Evolutionary conservation across 2,113 vertebrate species (phyloP), one percentile per base, ranked within the genome.

Genomic region (Pardalotus punctatus): DNA sequence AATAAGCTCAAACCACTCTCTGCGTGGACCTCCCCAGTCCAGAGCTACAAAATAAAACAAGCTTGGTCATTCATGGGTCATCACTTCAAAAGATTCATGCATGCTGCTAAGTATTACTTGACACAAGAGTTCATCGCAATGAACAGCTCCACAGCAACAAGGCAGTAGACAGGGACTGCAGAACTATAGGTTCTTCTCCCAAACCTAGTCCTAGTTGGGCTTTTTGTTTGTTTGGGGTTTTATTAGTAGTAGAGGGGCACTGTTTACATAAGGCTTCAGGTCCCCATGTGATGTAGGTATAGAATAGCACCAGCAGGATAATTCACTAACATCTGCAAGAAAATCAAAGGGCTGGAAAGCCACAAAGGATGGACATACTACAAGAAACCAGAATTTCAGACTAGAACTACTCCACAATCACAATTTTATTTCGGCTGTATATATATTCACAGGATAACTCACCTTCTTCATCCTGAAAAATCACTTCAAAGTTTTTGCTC

Each of bases 381-480:
- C 11, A 81, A 58, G 50, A 91, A 91, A 83, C 3, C 20, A 81
- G 47, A 82, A 79, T 77, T 91, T 72, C 85, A 66, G 45, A 51
- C 27, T 69, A 53, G 40, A 77, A 77, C 29, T 57, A 73, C 14
- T 86, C 20, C 1, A 5, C 6, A 9, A 9, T 79, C n/a, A 48
- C 24, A n/a, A n/a, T 64, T 88, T 65, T 36, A 31, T 31, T 89
- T 76, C 18, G 31, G 81, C 24, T 28, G 67, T 6, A 60, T 73
- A 29, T 22, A n/a, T 11, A 82, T 16, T 62, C 42, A 73, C 19
- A 71, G 31, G 11, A 33, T 89, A 95, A 97, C 98, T 98, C 91
- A 99, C 99, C 99, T 99, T 99, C 99, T 96, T 99, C 99, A 94
- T 99, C 99, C 94, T 99, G 99, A 95, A 99, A 99, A 97, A 99